These are phyloP conservation scores for Hypanus sabinus DNA, from an alignment of 2,113 vertebrate species.

Conservation along the genomic window DNA sequence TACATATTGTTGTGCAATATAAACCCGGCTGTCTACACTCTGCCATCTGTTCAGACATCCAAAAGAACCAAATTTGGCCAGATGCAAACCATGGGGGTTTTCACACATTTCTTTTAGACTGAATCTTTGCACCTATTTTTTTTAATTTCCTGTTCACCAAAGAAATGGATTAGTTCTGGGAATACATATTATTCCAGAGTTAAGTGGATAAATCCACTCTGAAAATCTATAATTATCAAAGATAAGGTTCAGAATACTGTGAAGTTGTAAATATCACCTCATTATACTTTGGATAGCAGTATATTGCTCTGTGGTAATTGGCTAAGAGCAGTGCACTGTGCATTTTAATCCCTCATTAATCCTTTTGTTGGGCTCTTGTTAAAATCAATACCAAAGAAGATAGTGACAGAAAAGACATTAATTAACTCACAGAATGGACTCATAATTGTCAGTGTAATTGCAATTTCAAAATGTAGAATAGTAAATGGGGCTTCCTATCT, in stretches of 20 bases:
- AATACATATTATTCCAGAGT: neutral
- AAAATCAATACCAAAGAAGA: neutral
- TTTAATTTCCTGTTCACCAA: neutral
- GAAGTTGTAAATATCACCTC: neutral
- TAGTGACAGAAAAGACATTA: neutral
- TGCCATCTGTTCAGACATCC: neutral
- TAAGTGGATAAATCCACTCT: neutral
- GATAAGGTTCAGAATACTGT: neutral
- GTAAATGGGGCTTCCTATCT: no score
- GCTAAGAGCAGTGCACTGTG: neutral
- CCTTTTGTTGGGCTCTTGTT: neutral
- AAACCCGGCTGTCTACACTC: neutral
- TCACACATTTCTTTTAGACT: neutral
- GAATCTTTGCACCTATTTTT: neutral
- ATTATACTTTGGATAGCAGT: slow-evolving; percentile 3
- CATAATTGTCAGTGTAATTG: no score
- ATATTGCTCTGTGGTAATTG: neutral
- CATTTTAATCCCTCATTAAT: neutral
- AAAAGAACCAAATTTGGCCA: neutral
- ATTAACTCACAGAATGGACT: no score
- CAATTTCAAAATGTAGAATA: no score
- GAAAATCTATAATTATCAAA: neutral
- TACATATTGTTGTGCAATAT: neutral
- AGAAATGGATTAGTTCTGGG: neutral
- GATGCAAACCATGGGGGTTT: neutral